Percentiles rank a stretch among this genome's conserved stretches.
Conservation (phyloP, 2,888 invertebrate genomes). For the Amblyjoppa proteus region DNA sequence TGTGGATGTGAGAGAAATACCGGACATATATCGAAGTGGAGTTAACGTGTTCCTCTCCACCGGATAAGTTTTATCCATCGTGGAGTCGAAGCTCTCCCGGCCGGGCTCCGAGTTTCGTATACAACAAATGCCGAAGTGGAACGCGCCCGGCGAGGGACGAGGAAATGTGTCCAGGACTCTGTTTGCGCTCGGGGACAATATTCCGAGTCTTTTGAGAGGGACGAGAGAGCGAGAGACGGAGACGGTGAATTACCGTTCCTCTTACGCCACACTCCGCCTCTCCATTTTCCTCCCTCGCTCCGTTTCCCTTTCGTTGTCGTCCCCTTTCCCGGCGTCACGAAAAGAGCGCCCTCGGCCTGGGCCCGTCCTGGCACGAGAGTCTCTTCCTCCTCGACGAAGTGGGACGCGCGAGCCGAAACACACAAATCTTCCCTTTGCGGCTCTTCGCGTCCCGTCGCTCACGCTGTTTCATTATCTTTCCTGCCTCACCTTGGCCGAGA, state of each 20-base stretch:
- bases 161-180: slow-evolving; percentile 79
- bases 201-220: slow-evolving; percentile 79
- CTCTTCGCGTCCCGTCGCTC: slow-evolving; percentile 6
- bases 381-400: background rate
- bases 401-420: slow-evolving; percentile 28
- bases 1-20: slow-evolving; percentile 40
- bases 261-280: slow-evolving; percentile 59
- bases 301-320: slow-evolving; percentile 51
- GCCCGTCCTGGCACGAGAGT: slow-evolving; percentile 4
- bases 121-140: slow-evolving; percentile 75
- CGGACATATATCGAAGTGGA: slow-evolving; percentile 20
- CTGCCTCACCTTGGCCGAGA: background rate
- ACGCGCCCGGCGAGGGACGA: slow-evolving; percentile 70
- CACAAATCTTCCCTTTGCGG: slow-evolving; percentile 16
- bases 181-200: slow-evolving; percentile 82
- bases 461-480: slow-evolving; percentile 17
- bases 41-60: background rate
- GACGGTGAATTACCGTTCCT: slow-evolving; percentile 75
- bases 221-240: slow-evolving; percentile 68
- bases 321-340: background rate
- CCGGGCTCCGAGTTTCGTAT: slow-evolving; percentile 72
- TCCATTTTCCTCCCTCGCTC: slow-evolving; percentile 50
- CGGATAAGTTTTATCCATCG: slow-evolving; percentile 39
- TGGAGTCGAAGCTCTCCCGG: slow-evolving; percentile 35
- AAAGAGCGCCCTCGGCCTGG: slow-evolving; percentile 4